A percentile compares a stretch with the other conserved stretches of the same genome.
Evolutionary conservation across 1,140 invertebrate species (phyloP).

Genomic region (Trinorchestia longiramus): DNA sequence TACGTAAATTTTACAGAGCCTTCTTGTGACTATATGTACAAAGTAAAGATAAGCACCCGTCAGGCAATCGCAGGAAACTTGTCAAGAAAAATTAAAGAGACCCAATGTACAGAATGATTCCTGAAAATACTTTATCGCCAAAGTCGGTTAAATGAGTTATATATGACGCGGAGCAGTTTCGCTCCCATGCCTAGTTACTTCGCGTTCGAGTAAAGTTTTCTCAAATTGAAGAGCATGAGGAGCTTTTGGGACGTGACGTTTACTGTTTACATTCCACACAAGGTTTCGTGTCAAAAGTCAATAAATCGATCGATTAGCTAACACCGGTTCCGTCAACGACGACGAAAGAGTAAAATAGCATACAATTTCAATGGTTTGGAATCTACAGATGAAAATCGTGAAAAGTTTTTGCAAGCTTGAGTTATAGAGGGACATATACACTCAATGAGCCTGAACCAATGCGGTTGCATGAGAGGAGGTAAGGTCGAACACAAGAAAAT

Average conservation of each 20-base stretch:
- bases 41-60: no score
- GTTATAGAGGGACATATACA: not conserved
- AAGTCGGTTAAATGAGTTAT: not conserved
- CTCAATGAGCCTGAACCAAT: not conserved
- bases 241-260: not conserved
- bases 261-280: not conserved
- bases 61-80: no score
- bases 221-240: not conserved
- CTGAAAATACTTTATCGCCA: not conserved
- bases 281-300: not conserved
- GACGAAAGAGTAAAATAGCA: not conserved
- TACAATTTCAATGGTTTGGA: not conserved
- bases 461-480: not conserved
- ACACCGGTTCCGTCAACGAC: not conserved
- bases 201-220: not conserved
- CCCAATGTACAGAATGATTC: not conserved
- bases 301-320: not conserved
- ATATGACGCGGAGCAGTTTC: not conserved
- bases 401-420: not conserved
- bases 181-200: not conserved
- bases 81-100: not conserved
- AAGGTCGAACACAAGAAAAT: not conserved
- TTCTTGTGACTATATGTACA: no score
- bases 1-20: no score
- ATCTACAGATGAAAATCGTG: not conserved